A percentile compares a stretch with the other conserved stretches of the same genome.
These are phyloP conservation scores for Acrocera orbiculus DNA, from an alignment of 2,888 invertebrate genomes.

Conservation along the genomic window DNA sequence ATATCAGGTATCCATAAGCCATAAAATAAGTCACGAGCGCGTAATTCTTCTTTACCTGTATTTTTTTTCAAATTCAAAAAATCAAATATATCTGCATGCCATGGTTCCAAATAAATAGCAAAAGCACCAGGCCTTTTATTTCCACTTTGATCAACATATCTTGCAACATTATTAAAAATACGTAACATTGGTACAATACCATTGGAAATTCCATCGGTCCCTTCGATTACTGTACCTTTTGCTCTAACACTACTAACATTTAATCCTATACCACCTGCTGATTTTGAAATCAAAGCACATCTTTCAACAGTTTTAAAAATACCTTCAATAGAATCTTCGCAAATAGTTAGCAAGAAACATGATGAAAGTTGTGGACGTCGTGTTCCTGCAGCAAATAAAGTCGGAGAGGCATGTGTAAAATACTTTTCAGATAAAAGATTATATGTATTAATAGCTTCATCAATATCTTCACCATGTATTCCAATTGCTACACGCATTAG, in stretches of 20 bases:
- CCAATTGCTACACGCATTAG: slow-evolving; percentile 88
- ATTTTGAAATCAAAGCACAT: slow-evolving; percentile 83
- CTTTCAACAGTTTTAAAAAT: slow-evolving; percentile 74
- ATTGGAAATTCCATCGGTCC: slow-evolving; percentile 82
- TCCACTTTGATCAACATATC: slow-evolving; percentile 89
- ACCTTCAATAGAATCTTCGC: slow-evolving; percentile 79
- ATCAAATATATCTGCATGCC: slow-evolving; percentile 89
- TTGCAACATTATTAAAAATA: slow-evolving; percentile 78
- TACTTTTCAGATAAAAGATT: slow-evolving; percentile 77
- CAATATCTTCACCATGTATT: slow-evolving; percentile 79
- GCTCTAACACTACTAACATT: slow-evolving; percentile 84
- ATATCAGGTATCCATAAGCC: slow-evolving; percentile 92
- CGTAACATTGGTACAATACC: slow-evolving; percentile 84
- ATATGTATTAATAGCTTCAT: slow-evolving; percentile 77
- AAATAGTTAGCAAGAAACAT: slow-evolving; percentile 85
- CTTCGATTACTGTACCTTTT: slow-evolving; percentile 69
- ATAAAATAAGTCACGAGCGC: slow-evolving; percentile 84
- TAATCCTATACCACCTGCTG: slow-evolving; percentile 85
- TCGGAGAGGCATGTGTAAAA: slow-evolving; percentile 92
- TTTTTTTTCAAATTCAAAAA: slow-evolving; percentile 84
- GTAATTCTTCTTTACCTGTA: slow-evolving; percentile 74
- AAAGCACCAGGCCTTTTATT: slow-evolving; percentile 90
- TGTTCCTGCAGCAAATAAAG: slow-evolving; percentile 82
- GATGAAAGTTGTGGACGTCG: slow-evolving; percentile 78
- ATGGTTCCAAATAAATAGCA: slow-evolving; percentile 88